phyloP scores from a whole-genome alignment of 2,888 invertebrate genomes.

The Polydrusus cervinus region DNA sequence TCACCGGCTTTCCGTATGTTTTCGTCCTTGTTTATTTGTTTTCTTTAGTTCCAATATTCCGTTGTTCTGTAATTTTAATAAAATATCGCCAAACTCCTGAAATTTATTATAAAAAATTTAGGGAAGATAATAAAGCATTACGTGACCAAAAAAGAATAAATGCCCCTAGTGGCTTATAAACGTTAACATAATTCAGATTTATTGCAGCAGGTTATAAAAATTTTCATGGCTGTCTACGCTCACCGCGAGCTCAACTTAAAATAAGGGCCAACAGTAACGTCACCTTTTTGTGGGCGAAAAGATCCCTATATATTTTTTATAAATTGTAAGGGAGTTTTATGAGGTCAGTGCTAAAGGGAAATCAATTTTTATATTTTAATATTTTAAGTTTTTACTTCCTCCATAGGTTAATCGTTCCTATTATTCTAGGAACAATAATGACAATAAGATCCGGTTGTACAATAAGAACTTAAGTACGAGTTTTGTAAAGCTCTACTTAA shows the following conservation, averaged over 20 bases:
- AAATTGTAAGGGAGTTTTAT: conserved; percentile 16
- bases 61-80: no score
- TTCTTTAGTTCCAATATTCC: no score
- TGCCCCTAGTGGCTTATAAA: conserved; percentile 37
- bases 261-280: conserved; percentile 10
- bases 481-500: no score
- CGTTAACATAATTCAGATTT: conserved; percentile 33
- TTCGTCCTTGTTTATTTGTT: no score
- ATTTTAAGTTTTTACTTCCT: not conserved
- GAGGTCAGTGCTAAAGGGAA: conserved; percentile 6
- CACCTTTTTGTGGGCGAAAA: conserved; percentile 10
- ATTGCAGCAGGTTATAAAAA: conserved; percentile 25
- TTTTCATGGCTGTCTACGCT: conserved; percentile 22
- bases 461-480: no score
- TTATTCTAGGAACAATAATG: no score
- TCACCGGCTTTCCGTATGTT: no score
- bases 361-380: conserved; percentile 8
- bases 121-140: conserved; percentile 18
- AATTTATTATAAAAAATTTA: conserved; percentile 1
- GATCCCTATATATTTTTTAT: conserved; percentile 11
- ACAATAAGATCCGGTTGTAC: no score
- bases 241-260: conserved; percentile 3
- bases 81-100: no score
- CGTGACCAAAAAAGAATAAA: conserved; percentile 34
- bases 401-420: not conserved